Evolutionary conservation across 1,140 invertebrate species (phyloP).

Genomic region (Drosophila subpulchrella): DNA sequence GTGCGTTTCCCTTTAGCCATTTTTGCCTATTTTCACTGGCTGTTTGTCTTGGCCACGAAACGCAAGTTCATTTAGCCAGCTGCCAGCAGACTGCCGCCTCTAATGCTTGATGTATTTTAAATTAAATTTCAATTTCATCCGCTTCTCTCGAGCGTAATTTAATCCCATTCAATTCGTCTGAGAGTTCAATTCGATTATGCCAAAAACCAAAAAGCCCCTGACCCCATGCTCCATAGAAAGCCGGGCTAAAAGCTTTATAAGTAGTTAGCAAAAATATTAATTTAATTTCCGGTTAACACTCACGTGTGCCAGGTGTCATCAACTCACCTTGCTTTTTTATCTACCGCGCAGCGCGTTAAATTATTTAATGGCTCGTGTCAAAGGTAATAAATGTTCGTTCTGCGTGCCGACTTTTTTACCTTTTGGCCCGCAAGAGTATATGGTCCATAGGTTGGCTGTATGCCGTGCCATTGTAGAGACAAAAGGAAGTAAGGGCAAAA

Average conservation of each 20-base stretch:
- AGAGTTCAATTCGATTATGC: constrained; percentile 63
- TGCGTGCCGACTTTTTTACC: constrained; percentile 31
- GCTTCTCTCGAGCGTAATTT: constrained; percentile 54
- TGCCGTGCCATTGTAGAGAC: background rate
- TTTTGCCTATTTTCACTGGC: constrained; percentile 52
- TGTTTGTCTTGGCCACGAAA: constrained; percentile 70
- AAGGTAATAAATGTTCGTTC: constrained; percentile 72
- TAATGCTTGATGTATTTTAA: constrained; percentile 77
- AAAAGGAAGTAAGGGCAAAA: constrained; percentile 31
- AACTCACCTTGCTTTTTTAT: constrained; percentile 22
- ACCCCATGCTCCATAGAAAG: constrained; percentile 5
- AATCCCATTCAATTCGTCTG: constrained; percentile 54
- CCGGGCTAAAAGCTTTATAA: constrained; percentile 70
- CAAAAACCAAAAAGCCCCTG: background rate
- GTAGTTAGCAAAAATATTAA: constrained; percentile 63
- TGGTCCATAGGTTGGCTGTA: no score
- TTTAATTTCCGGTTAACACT: constrained; percentile 61
- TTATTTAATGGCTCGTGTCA: constrained; percentile 78
- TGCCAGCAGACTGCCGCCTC: constrained; percentile 46
- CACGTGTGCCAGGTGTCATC: constrained; percentile 54
- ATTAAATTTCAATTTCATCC: constrained; percentile 68
- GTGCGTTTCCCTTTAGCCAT: constrained; percentile 25
- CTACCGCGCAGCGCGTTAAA: constrained; percentile 51
- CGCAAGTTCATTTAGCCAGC: constrained; percentile 70
- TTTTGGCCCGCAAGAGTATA: constrained; percentile 26